A percentile compares a stretch with the other conserved stretches of the same genome.
phyloP scores from a whole-genome alignment of 2,113 vertebrate genomes.

The Nyctereutes procyonoides region DNA sequence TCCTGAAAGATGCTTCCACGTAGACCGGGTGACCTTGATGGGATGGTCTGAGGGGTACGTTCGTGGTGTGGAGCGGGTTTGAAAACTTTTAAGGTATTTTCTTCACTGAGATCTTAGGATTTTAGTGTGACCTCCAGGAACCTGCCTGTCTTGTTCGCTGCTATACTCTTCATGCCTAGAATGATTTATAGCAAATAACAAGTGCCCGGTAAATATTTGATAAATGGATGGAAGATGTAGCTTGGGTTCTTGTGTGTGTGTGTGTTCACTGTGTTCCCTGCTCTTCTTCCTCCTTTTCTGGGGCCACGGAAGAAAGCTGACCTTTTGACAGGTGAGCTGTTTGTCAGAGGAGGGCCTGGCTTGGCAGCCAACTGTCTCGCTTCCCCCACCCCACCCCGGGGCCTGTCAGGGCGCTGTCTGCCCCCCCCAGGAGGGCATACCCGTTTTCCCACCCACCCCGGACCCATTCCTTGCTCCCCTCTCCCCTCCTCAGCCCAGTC shows the following conservation, averaged over 20 bases:
- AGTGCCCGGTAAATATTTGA: background rate
- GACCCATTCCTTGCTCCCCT: background rate
- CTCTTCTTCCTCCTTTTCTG: background rate
- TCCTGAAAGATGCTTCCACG: background rate
- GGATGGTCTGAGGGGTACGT: fast-evolving
- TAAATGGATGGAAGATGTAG: background rate
- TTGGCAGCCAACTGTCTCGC: too few species aligned
- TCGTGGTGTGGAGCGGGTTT: background rate
- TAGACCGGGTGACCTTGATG: background rate
- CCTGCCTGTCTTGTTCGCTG: background rate
- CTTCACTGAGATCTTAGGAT: background rate
- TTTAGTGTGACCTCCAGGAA: background rate
- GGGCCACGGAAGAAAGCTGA: background rate
- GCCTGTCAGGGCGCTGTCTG: background rate
- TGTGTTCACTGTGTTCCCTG: background rate
- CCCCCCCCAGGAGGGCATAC: background rate
- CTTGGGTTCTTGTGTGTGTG: background rate
- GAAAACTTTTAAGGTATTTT: background rate
- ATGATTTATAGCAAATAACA: background rate
- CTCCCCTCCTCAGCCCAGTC: background rate
- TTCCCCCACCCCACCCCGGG: background rate
- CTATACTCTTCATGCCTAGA: background rate
- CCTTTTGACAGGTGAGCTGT: background rate
- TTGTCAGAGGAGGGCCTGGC: background rate
- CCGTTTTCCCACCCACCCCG: too few species aligned